Percentiles rank a stretch among this genome's conserved stretches.
phyloP scores from a whole-genome alignment of 2,888 invertebrate species.

The Acrobasis consociella region DNA sequence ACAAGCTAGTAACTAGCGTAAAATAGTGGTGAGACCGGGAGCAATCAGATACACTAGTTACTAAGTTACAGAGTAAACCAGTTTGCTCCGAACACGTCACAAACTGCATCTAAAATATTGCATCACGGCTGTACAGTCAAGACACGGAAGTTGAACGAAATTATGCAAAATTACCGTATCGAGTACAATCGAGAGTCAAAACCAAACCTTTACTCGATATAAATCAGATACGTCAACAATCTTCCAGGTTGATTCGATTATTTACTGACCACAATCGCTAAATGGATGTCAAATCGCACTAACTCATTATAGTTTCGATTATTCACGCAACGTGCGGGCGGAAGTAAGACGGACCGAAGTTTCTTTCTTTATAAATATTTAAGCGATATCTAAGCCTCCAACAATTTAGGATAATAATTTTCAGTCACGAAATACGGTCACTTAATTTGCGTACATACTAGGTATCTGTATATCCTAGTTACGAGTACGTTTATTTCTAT shows the following conservation, averaged over 20 bases:
- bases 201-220: constrained; percentile 19
- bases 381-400: neutral
- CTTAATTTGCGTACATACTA: no score
- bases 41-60: constrained; percentile 7
- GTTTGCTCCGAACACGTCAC: constrained; percentile 24
- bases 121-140: constrained; percentile 39
- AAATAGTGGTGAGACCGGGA: neutral
- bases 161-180: constrained; percentile 48
- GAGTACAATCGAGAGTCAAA: constrained; percentile 34
- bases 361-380: constrained; percentile 3
- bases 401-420: constrained; percentile 1
- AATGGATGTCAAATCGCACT: neutral
- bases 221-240: constrained; percentile 1
- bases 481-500: no score
- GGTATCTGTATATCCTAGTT: no score
- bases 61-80: constrained; percentile 20
- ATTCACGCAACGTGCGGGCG: constrained; percentile 7
- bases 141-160: constrained; percentile 53
- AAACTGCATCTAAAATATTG: constrained; percentile 38
- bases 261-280: neutral
- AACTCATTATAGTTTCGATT: neutral
- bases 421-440: neutral
- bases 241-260: constrained; percentile 8
- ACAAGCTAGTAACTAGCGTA: neutral
- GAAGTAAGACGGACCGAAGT: neutral